A percentile compares a stretch with the other conserved stretches of the same genome.
Evolutionary conservation across 2,888 invertebrate species (phyloP).

Genomic region (Penaeus monodon): DNA sequence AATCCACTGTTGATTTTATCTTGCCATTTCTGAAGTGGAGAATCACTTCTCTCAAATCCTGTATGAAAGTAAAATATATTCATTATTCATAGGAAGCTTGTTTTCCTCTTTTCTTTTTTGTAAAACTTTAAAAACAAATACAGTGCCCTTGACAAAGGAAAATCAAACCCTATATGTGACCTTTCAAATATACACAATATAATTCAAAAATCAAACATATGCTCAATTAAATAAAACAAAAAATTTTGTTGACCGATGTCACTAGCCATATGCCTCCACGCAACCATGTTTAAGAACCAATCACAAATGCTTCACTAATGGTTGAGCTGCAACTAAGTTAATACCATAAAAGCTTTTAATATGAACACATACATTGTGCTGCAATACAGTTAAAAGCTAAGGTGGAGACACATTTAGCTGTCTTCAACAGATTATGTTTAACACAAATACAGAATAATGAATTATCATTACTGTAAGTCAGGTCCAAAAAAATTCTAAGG

Average conservation of each 20-base stretch:
- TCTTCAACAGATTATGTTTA: conserved; percentile 6
- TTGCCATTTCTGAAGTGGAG: conserved; percentile 69
- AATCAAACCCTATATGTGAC: no score
- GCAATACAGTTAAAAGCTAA: conserved; percentile 14
- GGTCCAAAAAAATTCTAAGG: no score
- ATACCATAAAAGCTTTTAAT: conserved; percentile 18
- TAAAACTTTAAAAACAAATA: no score
- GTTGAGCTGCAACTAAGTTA: conserved; percentile 30
- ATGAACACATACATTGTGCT: conserved; percentile 16
- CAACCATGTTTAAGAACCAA: conserved; percentile 30
- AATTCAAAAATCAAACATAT: conserved; percentile 6
- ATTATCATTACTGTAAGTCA: no score
- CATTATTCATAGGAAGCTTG: background rate
- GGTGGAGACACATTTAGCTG: conserved; percentile 34
- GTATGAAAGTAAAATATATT: conserved; percentile 4
- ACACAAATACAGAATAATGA: background rate
- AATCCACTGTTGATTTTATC: conserved; percentile 93
- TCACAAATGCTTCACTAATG: conserved; percentile 28
- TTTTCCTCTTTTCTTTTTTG: no score
- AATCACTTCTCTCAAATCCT: conserved; percentile 57
- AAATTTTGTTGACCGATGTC: conserved; percentile 32
- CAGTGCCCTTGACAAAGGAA: no score
- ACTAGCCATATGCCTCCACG: conserved; percentile 48
- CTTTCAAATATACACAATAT: background rate
- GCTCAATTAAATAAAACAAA: conserved; percentile 15